Conservation (phyloP, 2,113 vertebrate species). For the Vulpes lagopus region DNA sequence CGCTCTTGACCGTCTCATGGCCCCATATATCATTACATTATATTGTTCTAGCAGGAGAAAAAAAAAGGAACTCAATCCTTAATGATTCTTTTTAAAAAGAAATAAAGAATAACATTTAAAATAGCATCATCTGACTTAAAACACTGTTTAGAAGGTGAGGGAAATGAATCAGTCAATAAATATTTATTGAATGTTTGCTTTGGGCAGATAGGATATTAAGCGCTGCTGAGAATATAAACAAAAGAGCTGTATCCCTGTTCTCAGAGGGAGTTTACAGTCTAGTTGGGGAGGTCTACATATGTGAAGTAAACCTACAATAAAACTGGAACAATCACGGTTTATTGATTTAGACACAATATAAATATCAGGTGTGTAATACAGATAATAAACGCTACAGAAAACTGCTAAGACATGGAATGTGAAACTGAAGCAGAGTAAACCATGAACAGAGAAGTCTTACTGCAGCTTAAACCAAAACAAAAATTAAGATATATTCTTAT, state of each 20-base stretch:
- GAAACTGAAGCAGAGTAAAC: slow-evolving; percentile 29
- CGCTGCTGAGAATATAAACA: background rate
- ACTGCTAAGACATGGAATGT: background rate
- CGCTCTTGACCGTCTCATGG: background rate
- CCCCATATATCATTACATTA: background rate
- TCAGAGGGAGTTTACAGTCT: background rate
- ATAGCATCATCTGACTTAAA: slow-evolving; percentile 9
- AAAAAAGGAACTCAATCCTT: background rate
- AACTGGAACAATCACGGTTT: background rate
- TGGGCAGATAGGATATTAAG: background rate
- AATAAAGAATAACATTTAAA: background rate
- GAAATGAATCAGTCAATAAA: background rate
- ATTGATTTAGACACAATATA: slow-evolving; percentile 11
- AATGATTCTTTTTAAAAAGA: background rate
- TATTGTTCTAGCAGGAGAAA: background rate
- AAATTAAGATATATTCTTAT: background rate
- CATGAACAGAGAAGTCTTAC: background rate
- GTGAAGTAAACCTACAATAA: background rate
- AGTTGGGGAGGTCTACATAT: background rate
- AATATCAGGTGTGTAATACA: slow-evolving; percentile 22
- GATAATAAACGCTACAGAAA: slow-evolving; percentile 37
- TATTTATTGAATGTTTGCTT: slow-evolving; percentile 12
- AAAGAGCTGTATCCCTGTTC: background rate
- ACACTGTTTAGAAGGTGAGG: background rate
- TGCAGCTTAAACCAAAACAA: background rate